phyloP scores from a whole-genome alignment of 2,888 invertebrate species.

The Troides aeacus region DNA sequence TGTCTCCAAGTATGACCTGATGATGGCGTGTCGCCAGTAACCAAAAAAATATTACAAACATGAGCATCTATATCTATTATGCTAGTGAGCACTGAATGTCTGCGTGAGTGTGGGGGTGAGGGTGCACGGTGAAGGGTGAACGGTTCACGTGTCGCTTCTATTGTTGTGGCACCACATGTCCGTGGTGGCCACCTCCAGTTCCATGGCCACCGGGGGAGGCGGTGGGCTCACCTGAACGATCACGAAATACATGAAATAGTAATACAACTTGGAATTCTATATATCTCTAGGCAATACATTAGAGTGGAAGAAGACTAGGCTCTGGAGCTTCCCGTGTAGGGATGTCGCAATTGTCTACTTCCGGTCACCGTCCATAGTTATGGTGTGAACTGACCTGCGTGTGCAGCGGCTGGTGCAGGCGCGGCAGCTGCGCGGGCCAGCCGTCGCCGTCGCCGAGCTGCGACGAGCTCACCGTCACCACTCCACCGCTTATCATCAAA shows the following conservation, averaged over 20 bases:
- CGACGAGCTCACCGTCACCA: constrained; percentile 21
- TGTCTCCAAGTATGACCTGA: no score
- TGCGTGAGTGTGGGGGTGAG: no score
- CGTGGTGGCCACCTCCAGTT: constrained; percentile 70
- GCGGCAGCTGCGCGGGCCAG: constrained; percentile 37
- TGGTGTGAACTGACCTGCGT: constrained; percentile 49
- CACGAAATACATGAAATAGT: not conserved
- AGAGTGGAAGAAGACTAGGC: no score
- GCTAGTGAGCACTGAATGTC: no score
- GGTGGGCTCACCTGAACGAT: constrained; percentile 46
- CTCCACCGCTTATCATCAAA: constrained; percentile 13
- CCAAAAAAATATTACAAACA: no score
- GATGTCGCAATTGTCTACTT: no score
- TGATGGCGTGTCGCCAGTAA: no score
- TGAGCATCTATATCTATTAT: no score
- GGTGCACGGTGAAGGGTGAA: no score
- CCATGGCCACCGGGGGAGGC: constrained; percentile 65
- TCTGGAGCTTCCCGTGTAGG: no score
- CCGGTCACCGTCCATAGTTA: no score
- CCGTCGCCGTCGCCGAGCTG: constrained; percentile 19
- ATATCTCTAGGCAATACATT: no score
- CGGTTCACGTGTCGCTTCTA: constrained; percentile 21
- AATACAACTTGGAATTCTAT: not conserved
- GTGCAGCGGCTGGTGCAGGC: constrained; percentile 57
- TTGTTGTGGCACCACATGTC: constrained; percentile 63